Evolutionary conservation across 2,113 vertebrate species (phyloP).

Genomic region (Nothocercus julius): DNA sequence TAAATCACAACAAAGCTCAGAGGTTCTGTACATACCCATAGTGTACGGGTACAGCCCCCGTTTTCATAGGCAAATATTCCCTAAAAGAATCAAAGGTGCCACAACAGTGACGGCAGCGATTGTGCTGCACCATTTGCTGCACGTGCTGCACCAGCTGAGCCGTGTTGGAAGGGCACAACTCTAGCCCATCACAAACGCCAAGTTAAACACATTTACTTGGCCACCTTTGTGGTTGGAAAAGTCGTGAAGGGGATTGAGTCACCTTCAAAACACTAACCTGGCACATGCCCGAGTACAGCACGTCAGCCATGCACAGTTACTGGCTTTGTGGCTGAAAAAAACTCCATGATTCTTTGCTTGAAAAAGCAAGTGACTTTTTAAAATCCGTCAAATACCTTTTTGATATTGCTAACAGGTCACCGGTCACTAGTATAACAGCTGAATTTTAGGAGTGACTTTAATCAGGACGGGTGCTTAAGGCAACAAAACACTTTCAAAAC

Average conservation of each 20-base stretch:
- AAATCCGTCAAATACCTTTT: background rate
- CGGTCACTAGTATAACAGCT: background rate
- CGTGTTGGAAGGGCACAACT: fast-evolving
- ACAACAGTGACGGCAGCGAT: background rate
- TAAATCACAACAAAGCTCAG: fast-evolving
- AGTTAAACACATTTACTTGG: background rate
- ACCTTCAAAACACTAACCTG: background rate
- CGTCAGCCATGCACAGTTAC: background rate
- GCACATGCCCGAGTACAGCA: fast-evolving
- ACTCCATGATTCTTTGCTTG: background rate
- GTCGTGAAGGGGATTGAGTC: background rate
- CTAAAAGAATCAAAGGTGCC: background rate
- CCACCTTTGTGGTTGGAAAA: background rate
- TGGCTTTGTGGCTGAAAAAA: background rate
- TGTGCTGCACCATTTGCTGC: background rate
- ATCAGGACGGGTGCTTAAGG: background rate
- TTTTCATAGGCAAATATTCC: background rate
- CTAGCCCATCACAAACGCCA: background rate
- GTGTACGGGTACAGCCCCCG: background rate
- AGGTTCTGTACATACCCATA: background rate
- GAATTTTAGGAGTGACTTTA: background rate
- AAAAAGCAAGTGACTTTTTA: background rate
- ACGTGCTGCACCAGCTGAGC: background rate
- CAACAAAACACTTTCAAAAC: background rate
- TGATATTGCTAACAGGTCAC: background rate